Evolutionary conservation across 2,113 vertebrate genomes (phyloP).

Genomic region (Ophthalmolycus amberensis): DNA sequence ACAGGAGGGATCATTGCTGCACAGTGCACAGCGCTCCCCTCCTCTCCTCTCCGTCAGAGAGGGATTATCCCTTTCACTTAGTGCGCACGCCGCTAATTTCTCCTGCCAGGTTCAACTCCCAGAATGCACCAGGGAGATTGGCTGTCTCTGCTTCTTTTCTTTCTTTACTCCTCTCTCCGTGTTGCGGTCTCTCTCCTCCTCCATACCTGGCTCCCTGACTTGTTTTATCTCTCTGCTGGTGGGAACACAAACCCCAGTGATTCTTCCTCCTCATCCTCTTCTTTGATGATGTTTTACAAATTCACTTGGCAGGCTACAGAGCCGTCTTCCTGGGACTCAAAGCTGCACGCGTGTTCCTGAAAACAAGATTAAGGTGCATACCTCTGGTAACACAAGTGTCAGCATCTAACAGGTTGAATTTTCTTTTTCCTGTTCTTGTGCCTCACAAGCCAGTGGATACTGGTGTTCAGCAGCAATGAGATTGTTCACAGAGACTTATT

Average conservation of each 20-base stretch:
- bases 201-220: slow-evolving; percentile 59
- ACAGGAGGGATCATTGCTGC: slow-evolving; percentile 68
- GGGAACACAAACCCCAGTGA: slow-evolving; percentile 66
- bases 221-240: slow-evolving; percentile 62
- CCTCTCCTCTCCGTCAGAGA: slow-evolving; percentile 55
- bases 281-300: slow-evolving; percentile 69
- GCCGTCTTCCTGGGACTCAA: slow-evolving; percentile 31
- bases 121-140: slow-evolving; percentile 78
- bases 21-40: slow-evolving; percentile 14
- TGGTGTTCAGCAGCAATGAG: slow-evolving; percentile 23
- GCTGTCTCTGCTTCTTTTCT: slow-evolving; percentile 62
- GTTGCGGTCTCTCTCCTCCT: slow-evolving; percentile 46
- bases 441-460: background rate
- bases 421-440: slow-evolving; percentile 29
- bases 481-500: slow-evolving; percentile 12
- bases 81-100: slow-evolving; percentile 68
- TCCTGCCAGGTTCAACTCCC: slow-evolving; percentile 80
- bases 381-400: slow-evolving; percentile 61
- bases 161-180: slow-evolving; percentile 15
- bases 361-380: slow-evolving; percentile 62
- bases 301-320: slow-evolving; percentile 49
- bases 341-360: slow-evolving; percentile 36
- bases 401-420: slow-evolving; percentile 54
- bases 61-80: slow-evolving; percentile 80
- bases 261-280: slow-evolving; percentile 59